These are phyloP conservation scores for Australoheros facetus DNA, from an alignment of 2,797 vertebrate genomes.

Conservation along the genomic window DNA sequence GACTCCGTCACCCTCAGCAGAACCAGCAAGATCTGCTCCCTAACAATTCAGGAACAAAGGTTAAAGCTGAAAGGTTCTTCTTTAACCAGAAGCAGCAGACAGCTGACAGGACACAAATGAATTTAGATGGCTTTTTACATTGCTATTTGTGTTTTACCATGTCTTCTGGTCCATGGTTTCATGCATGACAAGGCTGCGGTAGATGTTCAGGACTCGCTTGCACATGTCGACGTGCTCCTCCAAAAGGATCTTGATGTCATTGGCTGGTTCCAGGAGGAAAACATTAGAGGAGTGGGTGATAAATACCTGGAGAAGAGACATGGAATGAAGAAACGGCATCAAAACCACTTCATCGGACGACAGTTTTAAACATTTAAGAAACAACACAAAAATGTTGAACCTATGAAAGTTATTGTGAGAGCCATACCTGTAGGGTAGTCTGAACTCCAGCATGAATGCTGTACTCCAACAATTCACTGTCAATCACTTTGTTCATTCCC, in stretches of 20 bases:
- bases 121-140: not conserved
- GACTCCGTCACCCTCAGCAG: slow-evolving; percentile 96
- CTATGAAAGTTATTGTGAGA: accelerated
- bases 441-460: slow-evolving; percentile 91
- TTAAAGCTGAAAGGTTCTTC: not conserved
- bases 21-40: slow-evolving; percentile 97
- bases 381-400: not conserved
- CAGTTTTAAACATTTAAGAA: not conserved
- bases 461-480: slow-evolving; percentile 86
- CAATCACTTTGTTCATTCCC: slow-evolving; percentile 81
- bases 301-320: slow-evolving; percentile 84
- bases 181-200: slow-evolving; percentile 98
- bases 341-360: not conserved
- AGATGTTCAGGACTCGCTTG: slow-evolving; percentile 98
- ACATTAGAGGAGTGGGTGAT: slow-evolving; percentile 97
- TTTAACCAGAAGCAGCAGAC: not conserved
- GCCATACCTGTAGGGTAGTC: slow-evolving; percentile 90
- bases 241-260: slow-evolving; percentile 92
- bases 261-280: slow-evolving; percentile 95
- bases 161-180: slow-evolving; percentile 99
- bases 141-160: slow-evolving; percentile 82
- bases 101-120: not conserved
- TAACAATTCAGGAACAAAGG: slow-evolving; percentile 51
- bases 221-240: slow-evolving; percentile 99
- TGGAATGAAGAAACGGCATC: accelerated